phyloP scores from a whole-genome alignment of 35 echinoderm and acorn worm genomes.

The Hemicentrotus pulcherrimus region DNA sequence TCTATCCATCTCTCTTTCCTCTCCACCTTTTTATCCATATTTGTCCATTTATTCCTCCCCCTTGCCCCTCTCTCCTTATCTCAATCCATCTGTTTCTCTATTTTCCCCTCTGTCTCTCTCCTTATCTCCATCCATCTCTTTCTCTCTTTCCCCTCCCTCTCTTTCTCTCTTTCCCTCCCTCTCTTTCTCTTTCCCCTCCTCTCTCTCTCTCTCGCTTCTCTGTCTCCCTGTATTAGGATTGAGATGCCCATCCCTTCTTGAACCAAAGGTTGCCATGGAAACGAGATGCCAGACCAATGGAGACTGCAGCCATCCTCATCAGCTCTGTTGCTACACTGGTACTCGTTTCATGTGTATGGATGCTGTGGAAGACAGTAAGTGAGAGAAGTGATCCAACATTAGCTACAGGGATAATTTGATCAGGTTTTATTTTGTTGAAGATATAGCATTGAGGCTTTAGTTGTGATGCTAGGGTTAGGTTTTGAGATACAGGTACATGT shows the following conservation, averaged over 20 bases:
- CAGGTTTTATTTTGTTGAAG: too few species aligned
- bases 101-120: too few species aligned
- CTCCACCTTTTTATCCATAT: too few species aligned
- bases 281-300: not conserved
- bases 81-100: too few species aligned
- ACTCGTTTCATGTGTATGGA: slow-evolving; percentile 29
- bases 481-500: too few species aligned
- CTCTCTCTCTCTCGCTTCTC: not conserved
- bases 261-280: slow-evolving; percentile 23
- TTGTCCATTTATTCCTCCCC: too few species aligned
- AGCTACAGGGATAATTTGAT: not conserved
- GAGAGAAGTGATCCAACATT: not conserved
- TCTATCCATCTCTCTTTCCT: too few species aligned
- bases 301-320: slow-evolving; percentile 6
- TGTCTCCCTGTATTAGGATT: not conserved
- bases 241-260: slow-evolving; percentile 15
- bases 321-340: slow-evolving; percentile 22
- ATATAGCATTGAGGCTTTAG: too few species aligned
- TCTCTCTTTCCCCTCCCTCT: too few species aligned
- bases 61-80: too few species aligned
- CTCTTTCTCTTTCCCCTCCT: not conserved
- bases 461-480: too few species aligned
- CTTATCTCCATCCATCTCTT: too few species aligned
- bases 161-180: not conserved
- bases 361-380: slow-evolving; percentile 23